A percentile compares a stretch with the other conserved stretches of the same genome.
phyloP scores from a whole-genome alignment of 2,888 invertebrate genomes.

The Tethea ocularis region DNA sequence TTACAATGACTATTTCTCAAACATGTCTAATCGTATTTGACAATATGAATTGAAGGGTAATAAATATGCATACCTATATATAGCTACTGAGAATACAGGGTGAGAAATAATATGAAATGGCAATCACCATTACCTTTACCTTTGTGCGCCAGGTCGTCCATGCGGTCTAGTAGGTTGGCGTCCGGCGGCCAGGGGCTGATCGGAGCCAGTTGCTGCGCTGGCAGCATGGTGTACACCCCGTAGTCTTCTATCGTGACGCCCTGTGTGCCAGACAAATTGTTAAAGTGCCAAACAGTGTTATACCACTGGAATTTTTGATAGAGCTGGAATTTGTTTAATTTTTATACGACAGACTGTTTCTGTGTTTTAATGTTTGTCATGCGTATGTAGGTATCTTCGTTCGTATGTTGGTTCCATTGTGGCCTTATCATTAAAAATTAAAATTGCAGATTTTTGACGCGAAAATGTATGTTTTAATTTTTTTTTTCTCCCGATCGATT shows the following conservation, averaged over 20 bases:
- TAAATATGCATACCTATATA: neutral
- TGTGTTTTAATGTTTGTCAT: too few species aligned
- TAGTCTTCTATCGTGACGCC: conserved; percentile 79
- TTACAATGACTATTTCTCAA: too few species aligned
- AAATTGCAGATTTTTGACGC: too few species aligned
- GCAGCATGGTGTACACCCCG: conserved; percentile 88
- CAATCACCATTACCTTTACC: conserved; percentile 87
- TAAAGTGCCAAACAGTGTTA: neutral
- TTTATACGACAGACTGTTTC: too few species aligned
- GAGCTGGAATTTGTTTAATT: too few species aligned
- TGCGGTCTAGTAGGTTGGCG: conserved; percentile 90
- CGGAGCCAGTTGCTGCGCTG: conserved; percentile 91
- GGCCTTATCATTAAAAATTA: too few species aligned
- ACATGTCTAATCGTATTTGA: too few species aligned
- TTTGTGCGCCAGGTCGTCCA: conserved; percentile 94
- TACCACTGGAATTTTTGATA: neutral
- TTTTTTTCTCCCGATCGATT: too few species aligned
- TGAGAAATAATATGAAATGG: conserved; percentile 43
- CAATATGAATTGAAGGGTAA: neutral
- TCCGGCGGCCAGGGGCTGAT: conserved; percentile 93
- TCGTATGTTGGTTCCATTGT: too few species aligned
- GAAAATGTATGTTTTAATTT: too few species aligned
- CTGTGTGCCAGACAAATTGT: conserved; percentile 37
- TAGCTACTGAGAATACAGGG: conserved; percentile 4
- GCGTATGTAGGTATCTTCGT: too few species aligned